phyloP scores from a whole-genome alignment of 2,797 vertebrate species.

The Chaunax sp. region DNA sequence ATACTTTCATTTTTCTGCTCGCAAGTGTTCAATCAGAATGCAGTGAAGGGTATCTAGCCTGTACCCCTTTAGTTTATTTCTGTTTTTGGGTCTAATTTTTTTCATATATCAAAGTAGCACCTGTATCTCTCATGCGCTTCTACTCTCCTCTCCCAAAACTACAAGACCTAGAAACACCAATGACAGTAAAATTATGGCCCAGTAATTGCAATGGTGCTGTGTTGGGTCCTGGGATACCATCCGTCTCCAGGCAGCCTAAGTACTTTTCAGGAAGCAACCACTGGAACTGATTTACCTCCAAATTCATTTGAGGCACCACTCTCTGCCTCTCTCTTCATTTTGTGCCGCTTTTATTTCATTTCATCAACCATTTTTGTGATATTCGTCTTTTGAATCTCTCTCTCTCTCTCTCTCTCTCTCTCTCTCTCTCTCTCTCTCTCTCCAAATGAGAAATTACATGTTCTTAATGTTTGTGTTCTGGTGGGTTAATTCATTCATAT shows the following conservation, averaged over 20 bases:
- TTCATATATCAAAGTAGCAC: no score
- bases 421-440: no score
- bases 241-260: conserved; percentile 64
- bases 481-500: no score
- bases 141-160: conserved; percentile 18
- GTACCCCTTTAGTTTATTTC: no score
- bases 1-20: no score
- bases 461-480: no score
- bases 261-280: conserved; percentile 68
- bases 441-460: no score
- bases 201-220: conserved; percentile 65
- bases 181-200: conserved; percentile 63
- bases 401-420: no score
- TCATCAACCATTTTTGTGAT: conserved; percentile 1
- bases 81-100: no score
- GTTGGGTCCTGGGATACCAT: conserved; percentile 55
- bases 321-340: conserved; percentile 28
- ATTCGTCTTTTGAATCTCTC: conserved; percentile 16
- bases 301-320: conserved; percentile 50
- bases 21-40: no score
- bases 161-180: conserved; percentile 34
- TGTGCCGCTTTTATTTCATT: conserved; percentile 34
- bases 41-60: no score
- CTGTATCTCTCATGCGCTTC: conserved; percentile 15
- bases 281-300: conserved; percentile 72